Evolutionary conservation across 2,888 invertebrate genomes (phyloP), one percentile per base, ranked within the genome.

Genomic region (Pammene aurita): DNA sequence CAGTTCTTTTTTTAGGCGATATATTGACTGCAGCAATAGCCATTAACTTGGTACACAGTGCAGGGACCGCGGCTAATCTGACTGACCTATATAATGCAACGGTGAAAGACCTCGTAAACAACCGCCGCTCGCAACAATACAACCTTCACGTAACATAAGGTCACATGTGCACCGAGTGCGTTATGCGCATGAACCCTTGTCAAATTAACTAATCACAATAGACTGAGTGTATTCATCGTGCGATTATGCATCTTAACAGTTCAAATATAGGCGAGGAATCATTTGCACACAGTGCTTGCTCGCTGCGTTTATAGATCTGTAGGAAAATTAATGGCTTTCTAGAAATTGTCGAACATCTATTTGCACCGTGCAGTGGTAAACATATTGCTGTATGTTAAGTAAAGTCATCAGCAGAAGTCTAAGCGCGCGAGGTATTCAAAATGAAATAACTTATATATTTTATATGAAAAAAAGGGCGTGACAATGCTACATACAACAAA

Each of bases 71-170:
- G 84, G 86, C 89, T 92, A 92, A 91, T 92, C 92, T 92, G 85
- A 86, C 87, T 92, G 92, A 92, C 92, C 92, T 83, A 92, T 92
- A 90, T 92, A 84, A 80, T 82, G 82, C 84, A 80, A 75, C 88
- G 92, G 92, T 92, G 92, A 92, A 92, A 91, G 91, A 92, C 92
- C 92, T 91, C 92, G 84, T 92, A 90, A 92, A 92, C 89, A 86
- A 87, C 86, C 83, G 81, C 80, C 81, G 89, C 88, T 89, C 84
- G 84, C 87, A 87, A 90, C 87, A 87, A 62, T 41, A 62, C 50
- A 38, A 11, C 64, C 58, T 7, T 26, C 11, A 38, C 26, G 0
- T 10, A 5, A 10, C 18, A 41, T 41, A 62, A 62, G 50, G 62
- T 50, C 52, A 2, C n/a, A 62, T n/a, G 50, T 38, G 50, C 41